phyloP scores from a whole-genome alignment of 2,797 vertebrate species.

The Aulostomus chinensis region DNA sequence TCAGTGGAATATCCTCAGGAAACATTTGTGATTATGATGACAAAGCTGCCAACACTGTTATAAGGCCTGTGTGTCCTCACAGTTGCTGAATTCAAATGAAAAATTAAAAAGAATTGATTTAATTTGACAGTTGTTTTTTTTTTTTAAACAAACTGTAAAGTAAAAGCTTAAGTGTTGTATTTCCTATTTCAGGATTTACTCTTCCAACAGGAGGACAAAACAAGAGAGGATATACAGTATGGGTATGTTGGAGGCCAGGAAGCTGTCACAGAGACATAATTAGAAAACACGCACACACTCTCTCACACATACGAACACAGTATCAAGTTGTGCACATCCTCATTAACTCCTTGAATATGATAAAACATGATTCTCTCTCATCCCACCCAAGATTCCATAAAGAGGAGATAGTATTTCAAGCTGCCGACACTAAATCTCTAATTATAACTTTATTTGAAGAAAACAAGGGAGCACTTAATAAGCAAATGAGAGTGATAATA shows the following conservation, averaged over 20 bases:
- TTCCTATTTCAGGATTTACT: no score
- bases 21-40: conserved; percentile 49
- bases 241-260: conserved; percentile 66
- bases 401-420: conserved; percentile 78
- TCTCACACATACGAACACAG: conserved; percentile 70
- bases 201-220: conserved; percentile 63
- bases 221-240: conserved; percentile 56
- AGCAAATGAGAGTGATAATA: conserved; percentile 84
- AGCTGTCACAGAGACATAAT: conserved; percentile 67
- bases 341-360: conserved; percentile 77
- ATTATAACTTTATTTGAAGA: conserved; percentile 87
- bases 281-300: conserved; percentile 64
- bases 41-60: conserved; percentile 22
- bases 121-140: no score
- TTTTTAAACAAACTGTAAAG: no score
- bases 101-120: neutral
- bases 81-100: no score
- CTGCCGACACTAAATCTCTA: conserved; percentile 78
- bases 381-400: conserved; percentile 76
- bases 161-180: no score
- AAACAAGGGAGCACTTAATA: conserved; percentile 83
- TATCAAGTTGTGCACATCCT: conserved; percentile 77
- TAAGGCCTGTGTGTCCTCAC: conserved; percentile 3
- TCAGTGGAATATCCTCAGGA: conserved; percentile 56
- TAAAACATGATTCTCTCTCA: conserved; percentile 74